Conservation (phyloP, 64 coral and sea anemone genomes). For the Stichodactyla mertensii region DNA sequence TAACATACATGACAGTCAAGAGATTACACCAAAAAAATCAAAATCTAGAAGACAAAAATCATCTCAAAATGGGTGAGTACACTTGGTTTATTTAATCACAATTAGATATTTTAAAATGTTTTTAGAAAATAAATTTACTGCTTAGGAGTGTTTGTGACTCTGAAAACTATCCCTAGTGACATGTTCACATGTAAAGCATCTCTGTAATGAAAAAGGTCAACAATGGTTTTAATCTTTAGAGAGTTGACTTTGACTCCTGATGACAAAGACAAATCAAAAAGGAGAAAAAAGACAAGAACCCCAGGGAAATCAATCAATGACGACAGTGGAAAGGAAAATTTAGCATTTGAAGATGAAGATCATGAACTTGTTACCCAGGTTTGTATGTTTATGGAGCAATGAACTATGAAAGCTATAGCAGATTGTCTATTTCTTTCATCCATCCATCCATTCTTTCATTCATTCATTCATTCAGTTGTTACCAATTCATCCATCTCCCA, state of each 20-base stretch:
- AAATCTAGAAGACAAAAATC: constrained; percentile 53
- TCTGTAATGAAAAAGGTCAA: not conserved
- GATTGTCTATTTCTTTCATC: too few relatives aligned
- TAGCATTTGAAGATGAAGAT: constrained; percentile 71
- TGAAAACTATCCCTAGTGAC: too few relatives aligned
- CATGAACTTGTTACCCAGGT: not conserved
- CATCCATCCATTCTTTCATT: too few relatives aligned
- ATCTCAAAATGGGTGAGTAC: constrained; percentile 29
- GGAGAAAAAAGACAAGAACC: constrained; percentile 78
- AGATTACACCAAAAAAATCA: constrained; percentile 45
- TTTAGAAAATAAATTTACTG: too few relatives aligned
- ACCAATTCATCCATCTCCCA: not conserved
- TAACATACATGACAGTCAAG: not conserved
- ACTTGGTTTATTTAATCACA: not conserved
- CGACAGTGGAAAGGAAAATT: constrained; percentile 63
- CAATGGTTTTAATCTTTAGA: not conserved
- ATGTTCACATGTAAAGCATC: not conserved
- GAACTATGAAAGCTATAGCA: too few relatives aligned
- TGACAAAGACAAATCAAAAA: constrained; percentile 40
- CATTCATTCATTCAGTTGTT: too few relatives aligned
- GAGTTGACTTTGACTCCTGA: constrained; percentile 20
- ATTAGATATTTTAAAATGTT: too few relatives aligned
- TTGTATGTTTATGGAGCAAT: not conserved
- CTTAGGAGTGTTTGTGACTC: too few relatives aligned
- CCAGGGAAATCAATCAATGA: constrained; percentile 29